Conservation (phyloP, 2,113 vertebrate species). For the Alligator sinensis region DNA sequence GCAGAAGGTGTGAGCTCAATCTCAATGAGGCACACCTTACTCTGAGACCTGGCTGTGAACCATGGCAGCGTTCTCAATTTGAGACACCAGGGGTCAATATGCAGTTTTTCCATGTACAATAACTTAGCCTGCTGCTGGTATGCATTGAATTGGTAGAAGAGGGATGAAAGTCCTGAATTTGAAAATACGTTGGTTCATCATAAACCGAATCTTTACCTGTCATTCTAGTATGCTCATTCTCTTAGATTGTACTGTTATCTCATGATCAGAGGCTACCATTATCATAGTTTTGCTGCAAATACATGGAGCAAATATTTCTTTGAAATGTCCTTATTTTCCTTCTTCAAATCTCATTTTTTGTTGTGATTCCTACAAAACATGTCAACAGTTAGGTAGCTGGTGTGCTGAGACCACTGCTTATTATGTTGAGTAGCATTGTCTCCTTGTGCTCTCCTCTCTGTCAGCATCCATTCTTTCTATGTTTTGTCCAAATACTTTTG, state of each 20-base stretch:
- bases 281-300: fast-evolving
- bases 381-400: neutral
- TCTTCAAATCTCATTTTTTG: neutral
- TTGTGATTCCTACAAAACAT: neutral
- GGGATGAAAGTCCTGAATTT: fast-evolving
- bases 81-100: neutral
- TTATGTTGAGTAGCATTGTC: neutral
- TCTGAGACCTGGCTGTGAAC: fast-evolving
- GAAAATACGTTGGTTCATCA: neutral
- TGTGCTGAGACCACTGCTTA: neutral
- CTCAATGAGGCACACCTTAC: neutral
- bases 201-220: neutral
- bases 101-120: neutral
- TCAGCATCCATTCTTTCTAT: neutral
- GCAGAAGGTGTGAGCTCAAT: neutral
- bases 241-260: neutral
- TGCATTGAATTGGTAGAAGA: neutral
- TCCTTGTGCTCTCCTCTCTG: neutral
- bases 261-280: neutral
- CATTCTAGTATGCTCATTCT: neutral
- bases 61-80: neutral
- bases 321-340: neutral
- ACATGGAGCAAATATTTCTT: neutral
- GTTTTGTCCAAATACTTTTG: no score
- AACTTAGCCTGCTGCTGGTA: neutral